phyloP scores from a whole-genome alignment of 2,797 vertebrate genomes.

The Tapirus indicus region DNA sequence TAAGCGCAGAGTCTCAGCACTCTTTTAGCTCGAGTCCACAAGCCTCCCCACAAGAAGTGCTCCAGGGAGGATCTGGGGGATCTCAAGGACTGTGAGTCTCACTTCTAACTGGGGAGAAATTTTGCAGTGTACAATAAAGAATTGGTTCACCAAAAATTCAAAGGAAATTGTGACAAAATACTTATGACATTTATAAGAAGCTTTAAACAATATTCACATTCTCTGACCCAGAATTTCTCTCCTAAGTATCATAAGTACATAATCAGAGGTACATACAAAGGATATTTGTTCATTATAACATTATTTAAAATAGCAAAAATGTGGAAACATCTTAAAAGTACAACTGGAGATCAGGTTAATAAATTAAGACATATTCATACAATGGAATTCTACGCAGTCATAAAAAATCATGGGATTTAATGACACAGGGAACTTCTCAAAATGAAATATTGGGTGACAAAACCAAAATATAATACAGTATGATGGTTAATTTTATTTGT shows the following conservation, averaged over 20 bases:
- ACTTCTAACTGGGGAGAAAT: not conserved
- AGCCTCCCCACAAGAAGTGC: not conserved
- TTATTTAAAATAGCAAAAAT: conserved; percentile 3
- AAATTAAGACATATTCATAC: not conserved
- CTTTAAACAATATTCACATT: not conserved
- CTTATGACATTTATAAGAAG: not conserved
- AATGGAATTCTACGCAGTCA: not conserved
- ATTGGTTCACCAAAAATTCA: not conserved
- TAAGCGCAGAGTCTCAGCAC: not conserved
- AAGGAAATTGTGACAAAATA: conserved; percentile 24
- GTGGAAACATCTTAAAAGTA: conserved; percentile 2
- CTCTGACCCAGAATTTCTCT: not conserved
- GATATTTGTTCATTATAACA: not conserved
- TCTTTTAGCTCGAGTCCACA: not conserved
- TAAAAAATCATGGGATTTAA: conserved; percentile 23
- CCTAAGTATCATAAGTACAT: not conserved
- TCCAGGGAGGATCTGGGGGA: not conserved
- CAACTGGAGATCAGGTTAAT: not conserved
- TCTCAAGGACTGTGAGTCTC: not conserved
- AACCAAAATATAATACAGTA: not conserved
- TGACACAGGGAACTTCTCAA: not conserved
- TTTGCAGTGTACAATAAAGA: not conserved
- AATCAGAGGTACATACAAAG: not conserved
- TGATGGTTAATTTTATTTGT: not conserved
- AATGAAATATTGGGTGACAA: conserved; percentile 25